A percentile compares a stretch with the other conserved stretches of the same genome.
Evolutionary conservation across 2,797 vertebrate species (phyloP).

Genomic region (Rhynchotus rufescens): DNA sequence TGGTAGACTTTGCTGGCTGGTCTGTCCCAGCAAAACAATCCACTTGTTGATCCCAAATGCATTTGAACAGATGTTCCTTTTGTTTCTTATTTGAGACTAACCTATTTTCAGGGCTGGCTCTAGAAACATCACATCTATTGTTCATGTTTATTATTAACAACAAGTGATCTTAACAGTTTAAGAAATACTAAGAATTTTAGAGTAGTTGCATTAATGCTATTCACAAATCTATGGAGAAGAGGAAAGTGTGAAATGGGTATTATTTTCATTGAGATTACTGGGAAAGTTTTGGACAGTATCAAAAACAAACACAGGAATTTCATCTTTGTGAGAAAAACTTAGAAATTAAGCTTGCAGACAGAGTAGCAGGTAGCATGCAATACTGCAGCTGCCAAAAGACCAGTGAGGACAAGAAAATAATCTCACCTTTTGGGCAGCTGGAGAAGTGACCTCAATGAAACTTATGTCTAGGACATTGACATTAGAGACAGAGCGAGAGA

Average conservation of each 20-base stretch:
- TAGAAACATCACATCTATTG: not conserved
- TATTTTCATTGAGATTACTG: slow-evolving; percentile 13
- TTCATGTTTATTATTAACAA: not conserved
- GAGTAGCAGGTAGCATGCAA: not conserved
- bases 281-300: slow-evolving; percentile 9
- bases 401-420: not conserved
- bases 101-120: not conserved
- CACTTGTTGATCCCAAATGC: not conserved
- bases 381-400: not conserved
- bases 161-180: not conserved
- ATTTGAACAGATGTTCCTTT: not conserved
- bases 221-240: not conserved
- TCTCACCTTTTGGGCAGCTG: not conserved
- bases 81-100: not conserved
- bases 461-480: not conserved
- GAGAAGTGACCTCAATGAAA: not conserved
- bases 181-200: not conserved
- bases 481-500: too few relatives aligned
- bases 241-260: not conserved
- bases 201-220: not conserved
- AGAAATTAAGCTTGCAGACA: slow-evolving; percentile 16
- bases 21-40: not conserved
- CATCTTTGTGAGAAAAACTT: slow-evolving; percentile 16
- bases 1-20: not conserved
- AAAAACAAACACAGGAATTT: slow-evolving; percentile 32